A percentile compares a stretch with the other conserved stretches of the same genome.
phyloP scores from a whole-genome alignment of 2,888 invertebrate species.

The Lypha dubia region DNA sequence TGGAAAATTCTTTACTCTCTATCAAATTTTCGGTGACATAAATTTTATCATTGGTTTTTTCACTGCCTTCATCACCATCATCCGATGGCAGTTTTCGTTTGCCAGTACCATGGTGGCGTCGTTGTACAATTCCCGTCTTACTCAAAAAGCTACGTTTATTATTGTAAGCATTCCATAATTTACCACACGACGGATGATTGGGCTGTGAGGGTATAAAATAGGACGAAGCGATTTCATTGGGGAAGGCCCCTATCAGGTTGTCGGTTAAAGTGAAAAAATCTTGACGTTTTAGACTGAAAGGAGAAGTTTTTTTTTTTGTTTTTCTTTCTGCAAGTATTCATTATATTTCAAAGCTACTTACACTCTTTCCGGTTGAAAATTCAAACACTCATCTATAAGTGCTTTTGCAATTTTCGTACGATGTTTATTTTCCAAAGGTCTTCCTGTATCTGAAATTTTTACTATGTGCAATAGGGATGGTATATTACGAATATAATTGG shows the following conservation, averaged over 20 bases:
- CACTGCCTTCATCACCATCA: background rate
- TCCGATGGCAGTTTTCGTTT: conserved; percentile 39
- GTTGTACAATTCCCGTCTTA: conserved; percentile 36
- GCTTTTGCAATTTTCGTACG: conserved; percentile 50
- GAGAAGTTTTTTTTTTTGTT: too few relatives aligned
- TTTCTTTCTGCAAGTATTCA: too few relatives aligned
- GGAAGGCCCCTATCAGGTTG: conserved; percentile 48
- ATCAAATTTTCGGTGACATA: background rate
- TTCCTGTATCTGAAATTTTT: conserved; percentile 36
- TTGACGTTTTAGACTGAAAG: conserved; percentile 48
- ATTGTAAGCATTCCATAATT: conserved; percentile 41
- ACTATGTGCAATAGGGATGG: conserved; percentile 29
- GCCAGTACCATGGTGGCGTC: background rate
- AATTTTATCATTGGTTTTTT: conserved; percentile 5
- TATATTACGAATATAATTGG: conserved; percentile 58
- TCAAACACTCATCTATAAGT: conserved; percentile 52
- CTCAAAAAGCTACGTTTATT: background rate
- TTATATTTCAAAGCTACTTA: conserved; percentile 10
- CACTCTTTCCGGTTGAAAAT: conserved; percentile 49
- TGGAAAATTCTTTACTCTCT: conserved; percentile 36
- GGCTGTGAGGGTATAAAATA: conserved; percentile 49
- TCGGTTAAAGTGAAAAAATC: conserved; percentile 45
- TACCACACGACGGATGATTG: conserved; percentile 43
- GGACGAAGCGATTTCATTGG: conserved; percentile 30
- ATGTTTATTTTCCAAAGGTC: conserved; percentile 58